Percentiles rank a stretch among this genome's conserved stretches.
These are phyloP conservation scores for Sebastes itinus DNA, from an alignment of 2,797 vertebrate species.

Conservation along the genomic window DNA sequence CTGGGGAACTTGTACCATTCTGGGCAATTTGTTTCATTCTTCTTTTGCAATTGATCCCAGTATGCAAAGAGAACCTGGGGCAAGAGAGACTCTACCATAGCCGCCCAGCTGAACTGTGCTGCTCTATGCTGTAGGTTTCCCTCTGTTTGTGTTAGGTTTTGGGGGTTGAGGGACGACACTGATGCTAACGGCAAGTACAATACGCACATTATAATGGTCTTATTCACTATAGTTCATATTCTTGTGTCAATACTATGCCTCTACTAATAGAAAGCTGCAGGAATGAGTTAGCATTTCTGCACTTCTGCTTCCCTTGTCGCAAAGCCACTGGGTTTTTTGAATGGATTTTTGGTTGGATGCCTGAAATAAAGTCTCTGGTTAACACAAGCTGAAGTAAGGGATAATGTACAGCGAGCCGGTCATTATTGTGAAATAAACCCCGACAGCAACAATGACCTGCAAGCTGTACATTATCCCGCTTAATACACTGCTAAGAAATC, in stretches of 20 bases:
- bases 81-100: slow-evolving; percentile 41
- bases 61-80: slow-evolving; percentile 70
- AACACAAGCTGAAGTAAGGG: too few relatives aligned
- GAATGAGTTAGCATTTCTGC: too few relatives aligned
- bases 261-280: not conserved
- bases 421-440: too few relatives aligned
- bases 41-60: slow-evolving; percentile 74
- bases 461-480: too few relatives aligned
- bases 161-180: not conserved
- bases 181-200: not conserved
- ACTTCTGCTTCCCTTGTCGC: rapidly evolving
- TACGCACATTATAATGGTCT: not conserved
- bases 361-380: too few relatives aligned
- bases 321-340: too few relatives aligned
- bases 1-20: slow-evolving; percentile 68
- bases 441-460: too few relatives aligned
- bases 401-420: too few relatives aligned
- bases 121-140: slow-evolving; percentile 8
- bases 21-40: slow-evolving; percentile 78
- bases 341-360: too few relatives aligned
- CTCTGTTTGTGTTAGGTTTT: slow-evolving; percentile 22
- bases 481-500: too few relatives aligned
- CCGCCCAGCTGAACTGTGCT: slow-evolving; percentile 39
- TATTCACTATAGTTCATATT: not conserved
- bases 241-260: not conserved